phyloP scores from a whole-genome alignment of 2,797 vertebrate genomes.

The Helicolenus hilgendorfi region DNA sequence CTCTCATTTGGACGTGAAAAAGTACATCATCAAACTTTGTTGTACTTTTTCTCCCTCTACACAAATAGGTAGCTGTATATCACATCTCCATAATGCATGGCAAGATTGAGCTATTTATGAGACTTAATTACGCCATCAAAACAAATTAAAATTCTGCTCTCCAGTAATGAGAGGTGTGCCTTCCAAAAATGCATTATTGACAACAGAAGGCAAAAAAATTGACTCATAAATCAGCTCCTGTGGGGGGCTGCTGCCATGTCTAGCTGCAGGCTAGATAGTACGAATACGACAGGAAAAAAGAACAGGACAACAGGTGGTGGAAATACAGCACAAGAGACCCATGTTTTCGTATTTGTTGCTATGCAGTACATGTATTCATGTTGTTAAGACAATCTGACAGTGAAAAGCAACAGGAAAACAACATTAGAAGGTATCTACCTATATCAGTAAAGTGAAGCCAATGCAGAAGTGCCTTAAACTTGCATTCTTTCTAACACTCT shows the following conservation, averaged over 20 bases:
- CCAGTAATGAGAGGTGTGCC: constrained; percentile 37
- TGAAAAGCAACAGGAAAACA: not conserved
- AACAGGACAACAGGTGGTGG: not conserved
- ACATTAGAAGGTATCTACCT: not conserved
- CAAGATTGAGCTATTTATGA: constrained; percentile 45
- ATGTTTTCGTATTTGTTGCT: not conserved
- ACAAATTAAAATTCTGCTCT: constrained; percentile 56
- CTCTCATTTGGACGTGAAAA: constrained; percentile 2
- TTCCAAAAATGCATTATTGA: constrained; percentile 56
- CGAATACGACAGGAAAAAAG: not conserved
- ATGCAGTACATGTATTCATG: not conserved
- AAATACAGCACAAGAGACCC: not conserved
- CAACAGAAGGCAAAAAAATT: constrained; percentile 38
- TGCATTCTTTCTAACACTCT: not conserved
- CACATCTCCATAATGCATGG: constrained; percentile 32
- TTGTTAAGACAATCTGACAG: not conserved
- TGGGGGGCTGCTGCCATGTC: constrained; percentile 4
- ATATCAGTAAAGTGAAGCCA: not conserved
- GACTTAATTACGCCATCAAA: constrained; percentile 68
- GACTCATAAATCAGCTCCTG: constrained; percentile 56
- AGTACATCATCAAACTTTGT: constrained; percentile 3
- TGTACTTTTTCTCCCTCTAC: not conserved
- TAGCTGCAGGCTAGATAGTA: not conserved
- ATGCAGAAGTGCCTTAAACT: not conserved
- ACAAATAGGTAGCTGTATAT: constrained; percentile 9